Conservation (phyloP, 2,113 vertebrate genomes). For the Crotophaga sulcirostris region DNA sequence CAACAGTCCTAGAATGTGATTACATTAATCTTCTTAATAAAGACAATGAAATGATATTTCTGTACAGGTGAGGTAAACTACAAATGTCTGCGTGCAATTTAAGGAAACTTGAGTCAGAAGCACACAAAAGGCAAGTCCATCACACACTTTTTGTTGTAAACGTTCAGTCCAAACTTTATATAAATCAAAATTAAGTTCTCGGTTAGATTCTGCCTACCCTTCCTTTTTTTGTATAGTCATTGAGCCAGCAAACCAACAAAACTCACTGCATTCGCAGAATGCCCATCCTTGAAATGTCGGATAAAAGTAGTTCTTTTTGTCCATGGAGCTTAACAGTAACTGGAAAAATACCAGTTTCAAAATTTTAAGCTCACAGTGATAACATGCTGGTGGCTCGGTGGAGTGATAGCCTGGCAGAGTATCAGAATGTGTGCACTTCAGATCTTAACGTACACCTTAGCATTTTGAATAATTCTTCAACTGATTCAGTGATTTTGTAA, state of each 20-base stretch:
- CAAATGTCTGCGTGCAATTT: not conserved
- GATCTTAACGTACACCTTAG: not conserved
- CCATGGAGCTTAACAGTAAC: not conserved
- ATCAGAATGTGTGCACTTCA: not conserved
- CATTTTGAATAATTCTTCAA: not conserved
- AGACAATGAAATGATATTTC: not conserved
- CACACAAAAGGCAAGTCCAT: not conserved
- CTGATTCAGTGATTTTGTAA: not conserved
- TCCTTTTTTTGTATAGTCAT: not conserved
- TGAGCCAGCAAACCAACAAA: not conserved
- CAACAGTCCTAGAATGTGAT: not conserved
- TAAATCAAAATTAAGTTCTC: not conserved
- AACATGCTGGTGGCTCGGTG: not conserved
- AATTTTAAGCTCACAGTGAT: not conserved
- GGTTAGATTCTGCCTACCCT: not conserved
- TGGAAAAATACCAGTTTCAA: not conserved
- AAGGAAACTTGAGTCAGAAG: not conserved
- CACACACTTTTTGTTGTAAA: not conserved
- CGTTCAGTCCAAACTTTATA: not conserved
- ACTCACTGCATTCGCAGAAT: not conserved
- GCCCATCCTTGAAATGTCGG: not conserved
- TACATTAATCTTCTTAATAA: not conserved
- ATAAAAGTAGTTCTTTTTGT: not conserved
- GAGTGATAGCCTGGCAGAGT: not conserved
- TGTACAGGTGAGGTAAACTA: not conserved